phyloP scores from a whole-genome alignment of 2,113 vertebrate genomes.

The Pipa parva region DNA sequence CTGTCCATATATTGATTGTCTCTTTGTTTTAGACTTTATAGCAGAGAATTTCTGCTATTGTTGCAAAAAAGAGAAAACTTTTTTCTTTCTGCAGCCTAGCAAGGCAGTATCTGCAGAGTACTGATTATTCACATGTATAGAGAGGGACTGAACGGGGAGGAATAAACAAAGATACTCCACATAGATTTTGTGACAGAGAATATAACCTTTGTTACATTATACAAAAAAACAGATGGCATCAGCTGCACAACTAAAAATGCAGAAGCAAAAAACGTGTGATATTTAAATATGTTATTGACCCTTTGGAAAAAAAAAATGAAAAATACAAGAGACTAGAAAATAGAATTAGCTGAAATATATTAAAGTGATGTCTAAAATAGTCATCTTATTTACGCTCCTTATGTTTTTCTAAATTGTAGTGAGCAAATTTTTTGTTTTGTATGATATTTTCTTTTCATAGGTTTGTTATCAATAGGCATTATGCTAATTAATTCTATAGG shows the following conservation, averaged over 20 bases:
- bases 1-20: conserved; percentile 39
- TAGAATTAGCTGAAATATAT: too few species aligned
- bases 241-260: not conserved
- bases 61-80: conserved; percentile 22
- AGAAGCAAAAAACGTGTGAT: not conserved
- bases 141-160: conserved; percentile 5
- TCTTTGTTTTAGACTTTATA: conserved; percentile 31
- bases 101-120: conserved; percentile 5
- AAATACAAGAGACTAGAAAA: too few species aligned
- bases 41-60: conserved; percentile 37
- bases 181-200: conserved; percentile 35
- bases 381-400: too few species aligned
- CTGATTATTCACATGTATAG: conserved; percentile 15
- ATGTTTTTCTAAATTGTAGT: too few species aligned
- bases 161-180: conserved; percentile 13
- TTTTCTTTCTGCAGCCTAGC: conserved; percentile 4
- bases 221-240: conserved; percentile 22
- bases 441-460: too few species aligned
- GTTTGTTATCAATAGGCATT: too few species aligned
- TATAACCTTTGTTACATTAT: conserved; percentile 21
- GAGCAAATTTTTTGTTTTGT: too few species aligned
- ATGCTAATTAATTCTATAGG: too few species aligned
- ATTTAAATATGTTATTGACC: conserved; percentile 17
- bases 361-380: too few species aligned
- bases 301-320: too few species aligned